These are phyloP conservation scores for Oreochromis aureus DNA, from an alignment of 2,113 vertebrate species.

Conservation along the genomic window DNA sequence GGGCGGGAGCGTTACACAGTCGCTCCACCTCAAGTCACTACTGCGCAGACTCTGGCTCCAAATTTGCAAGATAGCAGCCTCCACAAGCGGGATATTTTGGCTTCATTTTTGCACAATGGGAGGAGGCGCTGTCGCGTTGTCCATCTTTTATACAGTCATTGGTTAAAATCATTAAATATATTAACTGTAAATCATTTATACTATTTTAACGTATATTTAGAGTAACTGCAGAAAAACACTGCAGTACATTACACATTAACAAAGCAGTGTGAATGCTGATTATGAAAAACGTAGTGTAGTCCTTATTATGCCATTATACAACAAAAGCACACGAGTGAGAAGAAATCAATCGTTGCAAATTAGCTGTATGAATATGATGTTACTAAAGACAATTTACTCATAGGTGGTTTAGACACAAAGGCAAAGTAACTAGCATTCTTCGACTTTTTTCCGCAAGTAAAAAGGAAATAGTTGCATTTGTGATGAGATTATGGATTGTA, in stretches of 20 bases:
- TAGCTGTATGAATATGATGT: not conserved
- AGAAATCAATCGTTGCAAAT: not conserved
- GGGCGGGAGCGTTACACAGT: too few species aligned
- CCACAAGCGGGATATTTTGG: too few species aligned
- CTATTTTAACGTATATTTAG: not conserved
- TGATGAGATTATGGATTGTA: not conserved
- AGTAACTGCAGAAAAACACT: not conserved
- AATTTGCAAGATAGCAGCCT: too few species aligned
- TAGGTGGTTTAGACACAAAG: not conserved
- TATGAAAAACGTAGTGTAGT: not conserved
- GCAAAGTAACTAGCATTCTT: not conserved
- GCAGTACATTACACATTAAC: not conserved
- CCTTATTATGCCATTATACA: not conserved
- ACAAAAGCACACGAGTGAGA: not conserved
- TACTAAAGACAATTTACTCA: not conserved
- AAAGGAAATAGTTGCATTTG: not conserved
- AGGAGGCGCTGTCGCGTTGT: not conserved
- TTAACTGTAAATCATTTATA: not conserved
- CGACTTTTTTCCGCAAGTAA: not conserved
- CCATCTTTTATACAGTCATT: not conserved
- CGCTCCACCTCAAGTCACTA: too few species aligned
- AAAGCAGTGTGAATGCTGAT: not conserved
- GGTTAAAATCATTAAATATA: not conserved
- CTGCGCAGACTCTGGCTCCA: too few species aligned
- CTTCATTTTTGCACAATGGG: not conserved